Percentiles rank a stretch among this genome's conserved stretches.
phyloP scores from a whole-genome alignment of 1,140 invertebrate species.

The Charaxes varanes region DNA sequence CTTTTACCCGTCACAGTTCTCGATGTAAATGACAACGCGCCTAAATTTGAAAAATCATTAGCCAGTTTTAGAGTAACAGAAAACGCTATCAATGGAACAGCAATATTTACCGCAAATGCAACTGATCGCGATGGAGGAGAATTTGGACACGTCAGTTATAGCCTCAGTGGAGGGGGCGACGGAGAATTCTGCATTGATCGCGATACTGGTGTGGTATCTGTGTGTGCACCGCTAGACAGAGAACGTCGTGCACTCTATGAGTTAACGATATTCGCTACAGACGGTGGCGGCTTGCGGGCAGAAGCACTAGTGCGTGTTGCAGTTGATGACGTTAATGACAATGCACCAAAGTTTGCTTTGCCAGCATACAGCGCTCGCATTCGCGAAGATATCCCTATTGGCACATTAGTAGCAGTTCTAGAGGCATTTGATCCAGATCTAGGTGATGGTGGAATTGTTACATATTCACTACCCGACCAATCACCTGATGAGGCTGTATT shows the following conservation, averaged over 20 bases:
- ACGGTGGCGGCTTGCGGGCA: slow-evolving; percentile 82
- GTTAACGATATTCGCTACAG: slow-evolving; percentile 87
- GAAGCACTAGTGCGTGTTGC: slow-evolving; percentile 86
- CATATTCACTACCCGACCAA: slow-evolving; percentile 83
- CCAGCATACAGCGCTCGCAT: slow-evolving; percentile 87
- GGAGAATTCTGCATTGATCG: slow-evolving; percentile 89
- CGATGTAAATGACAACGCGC: slow-evolving; percentile 92
- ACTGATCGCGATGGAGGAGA: slow-evolving; percentile 89
- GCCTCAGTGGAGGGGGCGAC: slow-evolving; percentile 84
- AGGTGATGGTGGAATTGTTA: slow-evolving; percentile 84
- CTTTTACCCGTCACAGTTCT: slow-evolving; percentile 85
- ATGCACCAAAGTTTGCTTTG: slow-evolving; percentile 87
- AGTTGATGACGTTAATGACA: slow-evolving; percentile 95
- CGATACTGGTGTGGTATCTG: slow-evolving; percentile 83
- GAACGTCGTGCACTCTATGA: slow-evolving; percentile 90
- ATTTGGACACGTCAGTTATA: slow-evolving; percentile 87
- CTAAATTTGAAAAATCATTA: slow-evolving; percentile 87
- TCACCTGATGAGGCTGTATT: slow-evolving; percentile 79
- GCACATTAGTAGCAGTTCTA: slow-evolving; percentile 88
- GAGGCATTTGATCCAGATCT: slow-evolving; percentile 92
- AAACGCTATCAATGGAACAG: slow-evolving; percentile 87
- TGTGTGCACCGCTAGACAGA: slow-evolving; percentile 86
- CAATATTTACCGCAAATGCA: slow-evolving; percentile 89
- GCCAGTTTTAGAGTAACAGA: slow-evolving; percentile 91
- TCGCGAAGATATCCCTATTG: slow-evolving; percentile 92